A percentile compares a stretch with the other conserved stretches of the same genome.
These are phyloP conservation scores for Patella ulyssiponensis DNA, from an alignment of 2,888 invertebrate genomes.

Conservation along the genomic window DNA sequence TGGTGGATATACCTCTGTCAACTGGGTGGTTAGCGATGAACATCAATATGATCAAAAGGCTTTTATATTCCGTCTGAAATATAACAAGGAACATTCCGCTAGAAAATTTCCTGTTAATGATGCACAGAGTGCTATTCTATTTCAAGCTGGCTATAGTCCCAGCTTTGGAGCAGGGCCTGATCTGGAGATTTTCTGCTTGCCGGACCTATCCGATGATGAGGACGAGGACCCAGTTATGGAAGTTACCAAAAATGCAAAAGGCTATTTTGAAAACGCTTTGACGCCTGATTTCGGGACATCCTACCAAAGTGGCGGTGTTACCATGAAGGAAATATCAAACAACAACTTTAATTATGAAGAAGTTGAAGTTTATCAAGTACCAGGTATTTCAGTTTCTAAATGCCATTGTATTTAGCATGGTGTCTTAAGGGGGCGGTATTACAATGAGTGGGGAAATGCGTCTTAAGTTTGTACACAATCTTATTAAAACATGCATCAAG, in stretches of 20 bases:
- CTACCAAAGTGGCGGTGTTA: constrained; percentile 12
- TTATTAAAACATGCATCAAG: too few relatives aligned
- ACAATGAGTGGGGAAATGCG: too few relatives aligned
- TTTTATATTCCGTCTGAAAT: constrained; percentile 41
- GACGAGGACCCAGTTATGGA: too few relatives aligned
- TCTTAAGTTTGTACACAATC: too few relatives aligned
- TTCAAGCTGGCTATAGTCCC: too few relatives aligned
- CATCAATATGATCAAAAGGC: constrained; percentile 31
- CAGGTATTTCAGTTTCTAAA: constrained; percentile 26
- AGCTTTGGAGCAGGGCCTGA: too few relatives aligned
- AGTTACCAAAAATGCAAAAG: neutral
- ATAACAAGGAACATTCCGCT: constrained; percentile 24
- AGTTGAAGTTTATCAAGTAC: constrained; percentile 44
- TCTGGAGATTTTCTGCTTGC: too few relatives aligned
- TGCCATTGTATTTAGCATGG: too few relatives aligned
- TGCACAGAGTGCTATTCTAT: constrained; percentile 14
- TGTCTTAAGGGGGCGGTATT: too few relatives aligned
- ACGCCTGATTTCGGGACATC: neutral
- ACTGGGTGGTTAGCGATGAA: constrained; percentile 35
- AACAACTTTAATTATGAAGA: constrained; percentile 38
- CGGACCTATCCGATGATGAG: too few relatives aligned
- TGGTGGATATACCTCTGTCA: constrained; percentile 41
- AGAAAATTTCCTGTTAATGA: constrained; percentile 34
- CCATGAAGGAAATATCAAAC: constrained; percentile 14
- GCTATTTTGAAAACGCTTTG: constrained; percentile 11